Base-by-base conservation (phyloP, 1,140 invertebrate species). In the Tribolium castaneum region DNA sequence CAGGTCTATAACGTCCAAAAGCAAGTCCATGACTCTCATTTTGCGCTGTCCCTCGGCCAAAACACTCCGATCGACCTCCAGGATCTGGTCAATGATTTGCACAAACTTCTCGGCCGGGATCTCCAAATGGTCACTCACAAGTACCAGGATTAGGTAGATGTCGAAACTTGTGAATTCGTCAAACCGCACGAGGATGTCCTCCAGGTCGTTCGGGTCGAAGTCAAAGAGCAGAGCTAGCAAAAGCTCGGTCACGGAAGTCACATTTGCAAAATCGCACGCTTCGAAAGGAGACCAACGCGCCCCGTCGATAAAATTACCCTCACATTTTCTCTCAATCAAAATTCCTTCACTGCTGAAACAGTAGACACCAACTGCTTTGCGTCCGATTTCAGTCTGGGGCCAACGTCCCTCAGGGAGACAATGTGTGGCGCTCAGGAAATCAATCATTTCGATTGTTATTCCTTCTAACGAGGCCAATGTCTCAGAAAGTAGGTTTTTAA, bases 261-360 rank as follows among this genome's bases (percentile, higher is more conserved):
- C 6, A 62, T 19, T 59, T 14, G n/a, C 9, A 6, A 0, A 7
- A 4, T 34, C 12, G 35, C 72, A 75, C 2, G 35, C 30, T 6
- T 10, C 72, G 7, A 12, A 9, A 3, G 7, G 7, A 0, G 2
- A 25, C 72, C 72, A 75, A 4, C 10, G 3, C 16, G 51, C 72
- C 0, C 72, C 72, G 45, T 75, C n/a, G n/a, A 75, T 30, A 35
- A 75, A 75, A 22, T 56, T 30, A 7, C 49, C 52, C 5, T 12
- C 22, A 51, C 72, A 75, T 0, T 10, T 4, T 16, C 72, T 30
- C 1, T 13, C 19, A 10, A 75, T 5, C 1, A 9, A 7, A 10
- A 30, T 10, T 10, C 30, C 34, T 1, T 75, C 72, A 9, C 1
- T 6, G 3, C 7, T 59, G 4, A 75, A 54, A 39, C 50, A 75